Evolutionary conservation across 2,888 invertebrate genomes (phyloP).

Genomic region (Hartigia nigra): DNA sequence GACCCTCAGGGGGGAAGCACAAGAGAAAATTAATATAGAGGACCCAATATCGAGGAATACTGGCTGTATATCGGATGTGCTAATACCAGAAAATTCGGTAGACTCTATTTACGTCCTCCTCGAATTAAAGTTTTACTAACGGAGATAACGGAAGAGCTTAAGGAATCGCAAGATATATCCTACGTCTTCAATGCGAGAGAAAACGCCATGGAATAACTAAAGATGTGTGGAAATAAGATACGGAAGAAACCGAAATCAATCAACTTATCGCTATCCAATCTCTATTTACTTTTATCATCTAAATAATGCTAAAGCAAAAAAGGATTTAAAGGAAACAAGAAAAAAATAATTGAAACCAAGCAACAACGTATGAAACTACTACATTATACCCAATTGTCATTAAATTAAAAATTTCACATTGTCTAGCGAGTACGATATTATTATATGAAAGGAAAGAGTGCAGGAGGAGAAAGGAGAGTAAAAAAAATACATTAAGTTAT

Average conservation of each 20-base stretch:
- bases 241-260: background rate
- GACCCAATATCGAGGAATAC: background rate
- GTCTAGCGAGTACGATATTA: constrained; percentile 61
- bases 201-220: background rate
- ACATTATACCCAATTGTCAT: constrained; percentile 59
- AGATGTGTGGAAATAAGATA: background rate
- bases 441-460: constrained; percentile 58
- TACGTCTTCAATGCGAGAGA: background rate
- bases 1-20: background rate
- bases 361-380: constrained; percentile 32
- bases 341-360: constrained; percentile 46
- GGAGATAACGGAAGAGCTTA: background rate
- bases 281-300: constrained; percentile 13
- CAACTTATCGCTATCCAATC: constrained; percentile 14
- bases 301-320: constrained; percentile 14
- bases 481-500: constrained; percentile 56
- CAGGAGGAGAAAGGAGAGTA: constrained; percentile 60
- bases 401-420: constrained; percentile 61
- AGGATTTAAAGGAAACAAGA: constrained; percentile 30
- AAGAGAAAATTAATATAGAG: constrained; percentile 2
- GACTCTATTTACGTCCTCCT: background rate
- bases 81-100: background rate
- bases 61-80: background rate
- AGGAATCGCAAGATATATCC: background rate
- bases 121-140: background rate